phyloP scores from a whole-genome alignment of 2,113 vertebrate genomes.

The Marmota monax region DNA sequence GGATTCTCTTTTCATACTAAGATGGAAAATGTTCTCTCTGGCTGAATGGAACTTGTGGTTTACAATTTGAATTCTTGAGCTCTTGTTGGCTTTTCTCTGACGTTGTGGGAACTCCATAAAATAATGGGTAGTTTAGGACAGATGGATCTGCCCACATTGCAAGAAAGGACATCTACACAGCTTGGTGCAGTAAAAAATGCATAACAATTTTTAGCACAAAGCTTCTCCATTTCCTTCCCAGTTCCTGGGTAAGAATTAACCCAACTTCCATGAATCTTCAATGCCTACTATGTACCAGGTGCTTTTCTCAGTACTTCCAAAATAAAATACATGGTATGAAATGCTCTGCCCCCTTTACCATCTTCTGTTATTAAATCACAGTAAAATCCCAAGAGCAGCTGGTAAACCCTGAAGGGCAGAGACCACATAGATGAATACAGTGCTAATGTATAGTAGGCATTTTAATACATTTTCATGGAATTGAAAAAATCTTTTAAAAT shows the following conservation, averaged over 20 bases:
- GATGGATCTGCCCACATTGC: not conserved
- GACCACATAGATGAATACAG: not conserved
- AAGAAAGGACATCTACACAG: not conserved
- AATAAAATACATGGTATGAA: not conserved
- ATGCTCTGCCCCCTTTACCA: not conserved
- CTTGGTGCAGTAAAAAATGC: not conserved
- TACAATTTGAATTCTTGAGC: conserved; percentile 41
- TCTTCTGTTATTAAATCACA: not conserved
- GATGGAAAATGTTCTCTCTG: conserved; percentile 2
- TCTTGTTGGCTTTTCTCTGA: conserved; percentile 30
- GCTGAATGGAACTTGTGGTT: conserved; percentile 48
- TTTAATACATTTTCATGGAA: conserved; percentile 48
- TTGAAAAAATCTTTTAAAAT: conserved; percentile 34
- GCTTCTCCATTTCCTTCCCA: not conserved
- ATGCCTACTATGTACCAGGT: not conserved
- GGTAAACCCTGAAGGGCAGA: conserved; percentile 20
- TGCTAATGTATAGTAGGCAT: conserved; percentile 31
- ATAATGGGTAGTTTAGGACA: not conserved
- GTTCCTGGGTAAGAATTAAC: not conserved
- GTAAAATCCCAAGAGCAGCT: not conserved
- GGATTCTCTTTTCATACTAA: conserved; percentile 7
- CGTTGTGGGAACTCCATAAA: conserved; percentile 50
- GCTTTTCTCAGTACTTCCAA: conserved; percentile 56
- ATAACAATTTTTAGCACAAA: conserved; percentile 40
- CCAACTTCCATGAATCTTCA: conserved; percentile 10